These are phyloP conservation scores for Noctua fimbriata DNA, from an alignment of 2,888 invertebrate species.

Conservation along the genomic window DNA sequence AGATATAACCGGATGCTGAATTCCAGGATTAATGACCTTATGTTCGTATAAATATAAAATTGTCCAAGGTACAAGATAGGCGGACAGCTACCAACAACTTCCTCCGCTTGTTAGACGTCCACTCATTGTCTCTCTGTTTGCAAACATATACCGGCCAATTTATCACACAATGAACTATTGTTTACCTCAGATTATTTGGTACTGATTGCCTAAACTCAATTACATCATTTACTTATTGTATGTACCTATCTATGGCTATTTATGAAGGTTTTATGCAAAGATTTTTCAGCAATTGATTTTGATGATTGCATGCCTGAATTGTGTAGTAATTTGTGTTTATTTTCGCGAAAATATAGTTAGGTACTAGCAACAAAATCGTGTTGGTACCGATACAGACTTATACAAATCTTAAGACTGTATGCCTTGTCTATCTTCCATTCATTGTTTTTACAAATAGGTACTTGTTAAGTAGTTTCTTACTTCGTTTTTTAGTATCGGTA, in stretches of 20 bases:
- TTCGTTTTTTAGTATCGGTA: not conserved
- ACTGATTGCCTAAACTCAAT: conserved; percentile 66
- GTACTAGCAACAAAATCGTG: not conserved
- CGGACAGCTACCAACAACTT: conserved; percentile 75
- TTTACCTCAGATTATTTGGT: conserved; percentile 73
- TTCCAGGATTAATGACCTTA: not conserved
- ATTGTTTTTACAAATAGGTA: not conserved
- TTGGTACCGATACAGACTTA: not conserved
- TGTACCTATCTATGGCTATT: not conserved
- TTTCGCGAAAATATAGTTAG: not conserved
- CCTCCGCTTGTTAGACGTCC: conserved; percentile 73
- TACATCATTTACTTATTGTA: conserved; percentile 39
- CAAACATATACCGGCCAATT: conserved; percentile 80
- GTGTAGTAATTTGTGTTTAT: not conserved
- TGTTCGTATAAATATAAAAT: conserved; percentile 26
- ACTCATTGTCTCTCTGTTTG: conserved; percentile 81
- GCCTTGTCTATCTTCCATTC: not conserved
- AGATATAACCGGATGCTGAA: conserved; percentile 1
- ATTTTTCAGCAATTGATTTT: conserved; percentile 8
- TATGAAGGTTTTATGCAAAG: conserved; percentile 13
- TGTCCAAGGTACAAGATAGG: conserved; percentile 55
- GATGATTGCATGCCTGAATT: not conserved
- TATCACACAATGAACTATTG: conserved; percentile 85
- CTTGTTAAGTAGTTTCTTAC: not conserved
- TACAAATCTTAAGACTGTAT: not conserved